Percentiles rank a stretch among this genome's conserved stretches.
These are phyloP conservation scores for Cheilosia grossa DNA, from an alignment of 2,888 invertebrate genomes.

Conservation along the genomic window DNA sequence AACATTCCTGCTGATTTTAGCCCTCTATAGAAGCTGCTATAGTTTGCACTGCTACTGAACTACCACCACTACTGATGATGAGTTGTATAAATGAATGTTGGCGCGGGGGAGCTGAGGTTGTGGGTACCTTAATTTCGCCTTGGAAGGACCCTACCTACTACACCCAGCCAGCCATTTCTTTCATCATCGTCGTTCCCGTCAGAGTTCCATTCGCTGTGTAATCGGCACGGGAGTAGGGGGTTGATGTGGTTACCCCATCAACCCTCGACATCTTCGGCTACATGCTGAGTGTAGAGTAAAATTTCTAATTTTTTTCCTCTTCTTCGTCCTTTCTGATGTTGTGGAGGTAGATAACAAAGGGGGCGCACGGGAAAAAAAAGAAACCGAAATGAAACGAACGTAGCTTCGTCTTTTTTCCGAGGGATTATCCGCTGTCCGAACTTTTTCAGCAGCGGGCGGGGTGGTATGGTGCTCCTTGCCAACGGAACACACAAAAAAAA, in stretches of 20 bases:
- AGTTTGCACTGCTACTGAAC: conserved; percentile 65
- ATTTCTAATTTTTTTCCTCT: conserved; percentile 60
- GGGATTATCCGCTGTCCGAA: conserved; percentile 75
- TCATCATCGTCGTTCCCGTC: conserved; percentile 56
- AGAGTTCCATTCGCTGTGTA: conserved; percentile 25
- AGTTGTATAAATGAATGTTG: conserved; percentile 65
- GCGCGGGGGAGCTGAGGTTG: conserved; percentile 6
- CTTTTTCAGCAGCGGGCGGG: conserved; percentile 58
- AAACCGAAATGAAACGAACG: conserved; percentile 58
- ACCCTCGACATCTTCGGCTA: conserved; percentile 49
- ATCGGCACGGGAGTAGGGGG: conserved; percentile 23
- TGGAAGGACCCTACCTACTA: conserved; percentile 54
- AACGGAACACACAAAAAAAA: conserved; percentile 62
- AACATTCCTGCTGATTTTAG: conserved; percentile 71
- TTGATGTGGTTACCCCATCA: conserved; percentile 59
- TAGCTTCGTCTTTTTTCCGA: conserved; percentile 67
- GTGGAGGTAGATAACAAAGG: conserved; percentile 68
- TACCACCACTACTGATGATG: conserved; percentile 74
- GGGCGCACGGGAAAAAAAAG: conserved; percentile 32
- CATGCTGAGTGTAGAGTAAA: conserved; percentile 67
- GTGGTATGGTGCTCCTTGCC: conserved; percentile 34
- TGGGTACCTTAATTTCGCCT: conserved; percentile 72
- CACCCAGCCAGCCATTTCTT: conserved; percentile 16
- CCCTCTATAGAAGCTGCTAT: conserved; percentile 76
- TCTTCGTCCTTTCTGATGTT: conserved; percentile 59